These are phyloP conservation scores for Lasioglossum vierecki DNA, from an alignment of 2,888 invertebrate species.

Conservation along the genomic window DNA sequence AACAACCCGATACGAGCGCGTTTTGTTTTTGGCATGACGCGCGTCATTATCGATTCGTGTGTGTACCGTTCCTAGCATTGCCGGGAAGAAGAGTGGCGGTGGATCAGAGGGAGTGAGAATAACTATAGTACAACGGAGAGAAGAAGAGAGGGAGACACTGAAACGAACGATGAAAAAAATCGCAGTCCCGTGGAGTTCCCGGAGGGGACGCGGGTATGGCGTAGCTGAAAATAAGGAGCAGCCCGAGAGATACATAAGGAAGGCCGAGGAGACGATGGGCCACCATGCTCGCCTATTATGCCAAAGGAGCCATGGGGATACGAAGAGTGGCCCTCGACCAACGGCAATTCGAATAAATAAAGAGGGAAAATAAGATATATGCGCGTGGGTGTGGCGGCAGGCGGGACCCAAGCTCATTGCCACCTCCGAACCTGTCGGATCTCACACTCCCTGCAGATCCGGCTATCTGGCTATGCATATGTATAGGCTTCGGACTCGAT, in stretches of 20 bases:
- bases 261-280: constrained; percentile 69
- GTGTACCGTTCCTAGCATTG: neutral
- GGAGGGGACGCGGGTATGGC: constrained; percentile 20
- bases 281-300: constrained; percentile 80
- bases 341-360: constrained; percentile 81
- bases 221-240: constrained; percentile 59
- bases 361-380: constrained; percentile 77
- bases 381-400: constrained; percentile 82
- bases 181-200: neutral
- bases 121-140: neutral
- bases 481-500: constrained; percentile 44
- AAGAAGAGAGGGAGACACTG: neutral
- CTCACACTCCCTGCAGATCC: constrained; percentile 76
- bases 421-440: constrained; percentile 82
- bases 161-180: constrained; percentile 11
- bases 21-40: neutral
- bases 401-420: constrained; percentile 82
- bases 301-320: constrained; percentile 75
- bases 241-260: constrained; percentile 61
- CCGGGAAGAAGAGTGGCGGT: neutral
- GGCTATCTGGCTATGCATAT: constrained; percentile 56
- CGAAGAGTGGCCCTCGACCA: constrained; percentile 77
- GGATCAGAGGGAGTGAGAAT: neutral
- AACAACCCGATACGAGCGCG: neutral
- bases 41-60: neutral